Evolutionary conservation across 2,888 invertebrate species (phyloP), one percentile per base, ranked within the genome.

Genomic region (Drosophila eohydei): DNA sequence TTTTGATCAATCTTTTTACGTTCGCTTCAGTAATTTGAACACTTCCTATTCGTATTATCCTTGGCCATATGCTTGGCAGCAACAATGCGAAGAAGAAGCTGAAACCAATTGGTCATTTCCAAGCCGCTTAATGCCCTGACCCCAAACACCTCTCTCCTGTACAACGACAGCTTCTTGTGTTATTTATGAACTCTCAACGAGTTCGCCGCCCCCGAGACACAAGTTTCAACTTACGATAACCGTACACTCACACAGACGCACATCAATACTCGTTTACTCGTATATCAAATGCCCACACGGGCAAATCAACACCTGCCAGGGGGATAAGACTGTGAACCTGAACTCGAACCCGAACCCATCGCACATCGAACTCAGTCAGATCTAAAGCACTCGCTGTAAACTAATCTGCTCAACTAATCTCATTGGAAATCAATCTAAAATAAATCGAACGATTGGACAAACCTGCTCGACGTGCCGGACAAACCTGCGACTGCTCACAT

Each of bases 351-450:
- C 38, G 44, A 57, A 44, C 28, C 48, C 36, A 34, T 28, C n/a
- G 7, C 40, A 40, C 40, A 28, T 34, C 36, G 36, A 16, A 14
- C 21, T 26, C 34, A 41, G 30, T 21, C 11, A 14, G 34, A 66
- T 46, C n/a, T 16, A 46, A 46, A 41, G 61, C 60, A 54, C 56
- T 61, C 54, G 50, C 54, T 81, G 80, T 82, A 82, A 80, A 80
- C 83, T 80, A 82, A 80, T 82, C 80, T 80, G 71, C 67, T 73
- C 56, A 75, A 81, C 83, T 85, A 88, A 89, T 89, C 89, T 82
- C 83, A 82, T 85, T 88, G 78, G 80, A 85, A 88, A 85, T 85
- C 85, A 85, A 89, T 89, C 88, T 75, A 85, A 85, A 83, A 81
- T 81, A 78, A 81, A 81, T 83, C 83, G 81, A 81, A 83, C 78